Evolutionary conservation across 53 echinoderm and acorn worm species (phyloP), one percentile per base, ranked within the genome.

Genomic region (Mesocentrotus franciscanus): DNA sequence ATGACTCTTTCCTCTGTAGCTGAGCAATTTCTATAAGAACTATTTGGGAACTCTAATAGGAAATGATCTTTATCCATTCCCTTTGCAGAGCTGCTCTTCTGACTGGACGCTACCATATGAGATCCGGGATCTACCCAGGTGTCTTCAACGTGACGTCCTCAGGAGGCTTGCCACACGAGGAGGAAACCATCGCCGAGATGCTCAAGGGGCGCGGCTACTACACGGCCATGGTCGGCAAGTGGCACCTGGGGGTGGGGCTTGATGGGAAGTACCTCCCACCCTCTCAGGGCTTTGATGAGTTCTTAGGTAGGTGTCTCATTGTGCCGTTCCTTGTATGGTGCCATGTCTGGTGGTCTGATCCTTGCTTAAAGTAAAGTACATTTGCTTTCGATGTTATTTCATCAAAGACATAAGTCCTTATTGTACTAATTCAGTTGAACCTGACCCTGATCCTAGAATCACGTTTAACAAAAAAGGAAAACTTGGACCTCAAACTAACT

Each of bases 81-180:
- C 18, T 33, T 87, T 87, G 26, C 97, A 98, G 99, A 85, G 99
- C 99, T 93, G 93, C 97, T 30, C 92, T 98, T 35, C 76, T 98
- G 78, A 98, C 99, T 58, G 99, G 99, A 13, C 96, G 99, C 61
- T 97, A 97, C 90, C 97, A 96, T 72, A 96, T 97, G 79, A 95
- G 99, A 64, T 98, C 99, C 71, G 99, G 99, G 24, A 93, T 98
- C 78, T 98, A 95, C 90, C 99, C 99, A n/a, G 97, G 98, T 30
- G 97, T 98, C 26, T 98, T 98, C 34, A 60, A 89, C 13, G 97
- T 98, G 59, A 94, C 96, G 36, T 95, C 94, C 68, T 95, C 96
- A 16, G 98, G 98, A 27, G 99, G 99, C n/a, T 97, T 98, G 66
- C 99, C 96, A 32, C 81, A 96, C 49, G 90, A 96, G 61, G 99